Conservation (phyloP, 2,113 vertebrate genomes). For the Pholis gunnellus region DNA sequence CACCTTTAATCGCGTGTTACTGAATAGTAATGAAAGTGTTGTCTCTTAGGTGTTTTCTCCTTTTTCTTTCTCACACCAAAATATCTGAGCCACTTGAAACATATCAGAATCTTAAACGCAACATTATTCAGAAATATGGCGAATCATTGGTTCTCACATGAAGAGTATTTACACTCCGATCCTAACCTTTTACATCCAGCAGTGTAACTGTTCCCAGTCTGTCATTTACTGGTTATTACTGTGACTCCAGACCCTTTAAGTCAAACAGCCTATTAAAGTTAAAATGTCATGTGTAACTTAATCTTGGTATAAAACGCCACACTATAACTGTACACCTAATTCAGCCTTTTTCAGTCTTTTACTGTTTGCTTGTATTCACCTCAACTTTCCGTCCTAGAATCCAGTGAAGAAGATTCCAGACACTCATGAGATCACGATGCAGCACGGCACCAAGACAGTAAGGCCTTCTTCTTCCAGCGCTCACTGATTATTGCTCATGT, state of each 20-base stretch:
- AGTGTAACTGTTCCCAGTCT: background rate
- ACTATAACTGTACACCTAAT: background rate
- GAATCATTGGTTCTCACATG: background rate
- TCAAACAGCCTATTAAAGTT: background rate
- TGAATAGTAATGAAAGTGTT: background rate
- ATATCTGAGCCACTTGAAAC: background rate
- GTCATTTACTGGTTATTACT: constrained; percentile 11
- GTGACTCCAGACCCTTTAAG: constrained; percentile 16
- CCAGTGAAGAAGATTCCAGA: constrained; percentile 95
- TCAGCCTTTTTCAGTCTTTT: background rate
- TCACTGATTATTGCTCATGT: background rate
- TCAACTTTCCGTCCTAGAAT: constrained; percentile 79
- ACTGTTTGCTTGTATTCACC: constrained; percentile 11
- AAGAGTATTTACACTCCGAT: background rate
- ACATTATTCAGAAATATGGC: background rate
- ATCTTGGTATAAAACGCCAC: background rate
- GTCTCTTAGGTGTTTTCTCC: background rate
- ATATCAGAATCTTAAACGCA: background rate
- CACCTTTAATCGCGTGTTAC: background rate
- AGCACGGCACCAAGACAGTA: constrained; percentile 94
- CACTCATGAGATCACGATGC: constrained; percentile 95
- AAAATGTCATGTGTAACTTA: constrained; percentile 8
- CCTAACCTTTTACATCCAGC: background rate
- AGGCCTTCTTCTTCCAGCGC: constrained; percentile 62
- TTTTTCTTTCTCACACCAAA: background rate